Conservation (phyloP, 2,888 invertebrate species). For the Ypsolopha sequella region DNA sequence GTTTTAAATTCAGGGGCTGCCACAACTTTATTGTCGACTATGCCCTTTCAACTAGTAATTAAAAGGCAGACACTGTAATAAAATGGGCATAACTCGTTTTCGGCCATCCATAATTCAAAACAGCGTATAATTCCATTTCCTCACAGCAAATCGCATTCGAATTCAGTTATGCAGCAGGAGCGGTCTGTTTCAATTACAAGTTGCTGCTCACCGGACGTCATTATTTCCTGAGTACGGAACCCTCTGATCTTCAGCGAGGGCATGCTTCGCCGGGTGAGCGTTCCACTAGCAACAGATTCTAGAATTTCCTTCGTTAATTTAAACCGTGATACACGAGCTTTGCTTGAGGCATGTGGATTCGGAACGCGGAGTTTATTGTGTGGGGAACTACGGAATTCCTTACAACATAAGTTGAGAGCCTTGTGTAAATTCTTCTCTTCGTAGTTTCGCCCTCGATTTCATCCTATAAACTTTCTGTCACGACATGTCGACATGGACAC, state of each 20-base stretch:
- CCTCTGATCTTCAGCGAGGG: background rate
- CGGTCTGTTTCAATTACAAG: conserved; percentile 44
- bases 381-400: too few species aligned
- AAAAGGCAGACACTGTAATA: background rate
- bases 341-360: background rate
- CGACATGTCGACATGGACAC: too few species aligned
- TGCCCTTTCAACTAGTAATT: background rate
- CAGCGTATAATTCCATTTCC: conserved; percentile 27
- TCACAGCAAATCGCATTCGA: conserved; percentile 38
- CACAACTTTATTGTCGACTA: too few species aligned
- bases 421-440: too few species aligned
- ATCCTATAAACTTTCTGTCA: too few species aligned
- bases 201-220: conserved; percentile 38
- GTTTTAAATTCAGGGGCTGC: too few species aligned
- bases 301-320: background rate
- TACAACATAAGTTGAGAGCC: too few species aligned
- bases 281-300: background rate
- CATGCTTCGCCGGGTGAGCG: background rate
- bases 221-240: conserved; percentile 42
- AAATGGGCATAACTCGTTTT: background rate
- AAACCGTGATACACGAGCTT: too few species aligned
- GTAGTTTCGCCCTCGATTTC: too few species aligned
- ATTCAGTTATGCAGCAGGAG: conserved; percentile 29
- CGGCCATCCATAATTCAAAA: background rate
- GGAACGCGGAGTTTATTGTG: background rate